phyloP scores from a whole-genome alignment of 2,797 vertebrate species.

The Echeneis naucrates region DNA sequence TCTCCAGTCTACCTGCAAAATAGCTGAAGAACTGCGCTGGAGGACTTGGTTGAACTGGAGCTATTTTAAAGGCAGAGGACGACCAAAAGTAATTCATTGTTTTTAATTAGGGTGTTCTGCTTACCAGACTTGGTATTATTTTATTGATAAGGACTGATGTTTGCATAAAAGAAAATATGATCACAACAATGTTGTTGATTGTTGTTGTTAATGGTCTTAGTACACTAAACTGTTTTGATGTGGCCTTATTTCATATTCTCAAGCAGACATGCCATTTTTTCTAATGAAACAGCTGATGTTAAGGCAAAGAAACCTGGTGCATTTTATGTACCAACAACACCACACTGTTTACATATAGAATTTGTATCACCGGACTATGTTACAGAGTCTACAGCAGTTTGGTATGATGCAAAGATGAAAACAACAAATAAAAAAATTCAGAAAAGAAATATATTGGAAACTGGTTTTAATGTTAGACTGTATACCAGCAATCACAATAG shows the following conservation, averaged over 20 bases:
- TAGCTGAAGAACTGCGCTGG: neutral
- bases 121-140: too few relatives aligned
- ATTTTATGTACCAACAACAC: neutral
- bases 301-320: neutral
- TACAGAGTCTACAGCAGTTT: neutral
- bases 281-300: neutral
- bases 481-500: constrained; percentile 1
- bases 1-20: neutral
- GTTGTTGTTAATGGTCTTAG: too few relatives aligned
- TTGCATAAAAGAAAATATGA: neutral
- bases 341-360: neutral
- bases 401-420: neutral
- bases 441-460: neutral
- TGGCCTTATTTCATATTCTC: neutral
- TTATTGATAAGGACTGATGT: neutral
- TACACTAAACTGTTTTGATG: neutral
- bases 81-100: neutral
- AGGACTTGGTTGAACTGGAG: neutral
- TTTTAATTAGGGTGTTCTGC: neutral
- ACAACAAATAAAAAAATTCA: neutral
- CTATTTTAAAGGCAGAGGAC: neutral
- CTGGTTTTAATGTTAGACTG: neutral
- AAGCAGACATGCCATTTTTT: neutral
- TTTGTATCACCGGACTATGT: neutral
- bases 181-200: neutral